These are phyloP conservation scores for Ardeotis arabs DNA, from an alignment of 2,113 vertebrate species.

Conservation along the genomic window DNA sequence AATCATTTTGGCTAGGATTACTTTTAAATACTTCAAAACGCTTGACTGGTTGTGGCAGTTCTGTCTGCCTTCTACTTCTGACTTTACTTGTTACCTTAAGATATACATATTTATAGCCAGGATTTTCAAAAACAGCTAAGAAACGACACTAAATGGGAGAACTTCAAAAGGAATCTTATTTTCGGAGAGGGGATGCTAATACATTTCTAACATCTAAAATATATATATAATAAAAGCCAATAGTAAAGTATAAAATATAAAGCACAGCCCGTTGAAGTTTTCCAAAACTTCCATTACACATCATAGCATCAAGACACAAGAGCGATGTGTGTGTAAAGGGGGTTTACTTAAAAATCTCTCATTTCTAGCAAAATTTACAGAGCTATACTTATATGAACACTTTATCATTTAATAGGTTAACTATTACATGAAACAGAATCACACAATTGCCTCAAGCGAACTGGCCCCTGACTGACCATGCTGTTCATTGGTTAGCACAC, in stretches of 20 bases:
- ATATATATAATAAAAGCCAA: neutral
- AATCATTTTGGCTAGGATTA: neutral
- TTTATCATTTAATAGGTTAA: neutral
- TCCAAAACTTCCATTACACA: neutral
- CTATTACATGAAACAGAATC: neutral
- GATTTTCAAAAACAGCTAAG: neutral
- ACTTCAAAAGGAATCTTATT: neutral
- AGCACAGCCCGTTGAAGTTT: neutral
- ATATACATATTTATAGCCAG: neutral
- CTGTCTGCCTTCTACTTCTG: neutral
- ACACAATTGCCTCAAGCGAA: neutral
- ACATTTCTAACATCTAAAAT: neutral
- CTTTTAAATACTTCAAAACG: neutral
- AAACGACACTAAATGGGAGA: neutral
- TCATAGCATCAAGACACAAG: neutral
- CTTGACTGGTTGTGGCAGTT: neutral
- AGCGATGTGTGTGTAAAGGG: neutral
- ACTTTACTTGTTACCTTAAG: neutral
- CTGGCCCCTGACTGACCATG: neutral
- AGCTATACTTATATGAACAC: neutral
- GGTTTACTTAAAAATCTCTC: neutral
- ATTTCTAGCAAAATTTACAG: neutral
- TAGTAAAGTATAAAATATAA: neutral
- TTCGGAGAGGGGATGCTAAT: neutral
- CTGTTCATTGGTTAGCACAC: neutral